A percentile compares a stretch with the other conserved stretches of the same genome.
phyloP scores from a whole-genome alignment of 2,888 invertebrate genomes.

The Rotaria macrura region DNA sequence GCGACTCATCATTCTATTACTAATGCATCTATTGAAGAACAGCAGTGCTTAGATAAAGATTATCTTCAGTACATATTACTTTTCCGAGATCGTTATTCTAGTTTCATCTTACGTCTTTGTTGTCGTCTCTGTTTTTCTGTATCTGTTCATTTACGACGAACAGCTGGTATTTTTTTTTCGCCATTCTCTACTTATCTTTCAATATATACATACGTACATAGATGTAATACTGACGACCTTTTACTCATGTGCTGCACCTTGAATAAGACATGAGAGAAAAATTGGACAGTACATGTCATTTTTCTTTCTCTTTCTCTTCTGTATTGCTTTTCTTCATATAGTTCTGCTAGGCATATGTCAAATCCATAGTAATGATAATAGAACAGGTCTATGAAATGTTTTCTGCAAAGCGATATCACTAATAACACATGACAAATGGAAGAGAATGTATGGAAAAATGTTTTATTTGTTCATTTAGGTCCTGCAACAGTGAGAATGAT shows the following conservation, averaged over 20 bases:
- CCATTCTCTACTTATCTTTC: background rate
- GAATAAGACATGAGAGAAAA: background rate
- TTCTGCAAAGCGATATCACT: too few species aligned
- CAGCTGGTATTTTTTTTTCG: background rate
- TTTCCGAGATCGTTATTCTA: background rate
- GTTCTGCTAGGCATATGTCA: background rate
- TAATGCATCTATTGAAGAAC: background rate
- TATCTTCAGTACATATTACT: background rate
- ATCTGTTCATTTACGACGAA: background rate
- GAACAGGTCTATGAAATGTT: background rate
- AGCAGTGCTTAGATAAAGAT: background rate
- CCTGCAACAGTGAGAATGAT: conserved; percentile 76
- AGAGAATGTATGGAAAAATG: background rate
- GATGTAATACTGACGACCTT: background rate
- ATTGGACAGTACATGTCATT: background rate
- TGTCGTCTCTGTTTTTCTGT: background rate
- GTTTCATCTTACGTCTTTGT: too few species aligned
- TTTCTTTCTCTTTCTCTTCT: background rate
- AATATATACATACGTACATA: background rate
- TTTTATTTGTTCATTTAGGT: too few species aligned
- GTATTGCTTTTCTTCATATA: too few species aligned
- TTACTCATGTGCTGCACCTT: background rate
- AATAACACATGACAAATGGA: too few species aligned
- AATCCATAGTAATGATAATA: background rate
- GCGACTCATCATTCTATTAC: background rate